Base-by-base conservation (phyloP, 2,888 invertebrate species). In the Agriopis aurantiaria region DNA sequence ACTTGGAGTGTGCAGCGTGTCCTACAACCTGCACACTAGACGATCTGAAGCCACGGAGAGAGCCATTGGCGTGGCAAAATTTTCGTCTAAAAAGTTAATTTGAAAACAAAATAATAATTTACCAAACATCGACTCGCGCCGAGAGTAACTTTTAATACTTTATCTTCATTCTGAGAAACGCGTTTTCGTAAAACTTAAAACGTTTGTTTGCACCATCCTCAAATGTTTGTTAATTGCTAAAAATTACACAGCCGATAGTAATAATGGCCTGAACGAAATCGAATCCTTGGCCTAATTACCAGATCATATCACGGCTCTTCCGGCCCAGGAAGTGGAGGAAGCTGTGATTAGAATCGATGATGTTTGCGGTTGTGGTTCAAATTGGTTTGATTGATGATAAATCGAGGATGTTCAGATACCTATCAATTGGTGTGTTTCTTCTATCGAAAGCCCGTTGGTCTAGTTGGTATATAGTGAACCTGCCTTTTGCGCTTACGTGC, bases 281-380 rank as follows among this genome's bases (percentile, higher is more conserved):
- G 61, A 72, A 69, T 68, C 78, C 85, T 85, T 85, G 84, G 82
- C 79, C 79, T 80, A 71, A 75, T 78, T 83, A 75, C 65, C 52
- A 64, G 77, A 77, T 77, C 73, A 60, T 84, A 83, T 82, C 85
- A 78, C 52, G 73, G 76, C 41, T 74, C 75, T 84, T 85, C 85
- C 84, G 80, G 62, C 68, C 62, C 73, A 74, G 75, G 75, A 73
- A 68, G 67, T 65, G 45, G 62, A 62, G 43, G 66, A 69, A 65
- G 43, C 65, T 58, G 56, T 60, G 58, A 67, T 68, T 73, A 73
- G 56, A 70, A 56, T 62, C 51, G 56, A 52, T 53, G 51, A 58
- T 64, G 33, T 23, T 23, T 12, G 52, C 17, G 17, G 23, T 45
- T 45, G 12, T 58, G 14, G 14, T 45, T 59, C n/a, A 14, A 48